A percentile compares a stretch with the other conserved stretches of the same genome.
These are phyloP conservation scores for Hydrolagus colliei DNA, from an alignment of 2,797 vertebrate genomes.

Conservation along the genomic window DNA sequence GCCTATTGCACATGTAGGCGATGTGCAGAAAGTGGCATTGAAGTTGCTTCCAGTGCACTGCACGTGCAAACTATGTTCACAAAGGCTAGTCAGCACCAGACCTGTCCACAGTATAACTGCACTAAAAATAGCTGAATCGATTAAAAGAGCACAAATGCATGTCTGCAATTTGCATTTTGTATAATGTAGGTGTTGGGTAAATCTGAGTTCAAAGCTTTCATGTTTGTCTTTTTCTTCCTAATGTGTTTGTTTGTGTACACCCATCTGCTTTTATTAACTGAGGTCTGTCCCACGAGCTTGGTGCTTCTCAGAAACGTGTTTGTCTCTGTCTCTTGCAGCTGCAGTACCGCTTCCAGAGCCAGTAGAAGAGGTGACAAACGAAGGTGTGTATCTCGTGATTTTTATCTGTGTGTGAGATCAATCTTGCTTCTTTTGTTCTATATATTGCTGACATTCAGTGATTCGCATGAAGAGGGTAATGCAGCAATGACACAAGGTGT, in stretches of 20 bases:
- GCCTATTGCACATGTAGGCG: too few relatives aligned
- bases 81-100: too few relatives aligned
- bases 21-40: too few relatives aligned
- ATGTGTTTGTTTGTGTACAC: neutral
- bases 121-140: neutral
- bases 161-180: neutral
- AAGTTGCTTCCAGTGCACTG: too few relatives aligned
- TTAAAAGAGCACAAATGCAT: neutral
- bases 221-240: too few relatives aligned
- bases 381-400: conserved; percentile 42
- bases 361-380: conserved; percentile 42
- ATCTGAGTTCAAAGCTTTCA: neutral
- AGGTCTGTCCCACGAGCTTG: neutral
- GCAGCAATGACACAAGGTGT: too few relatives aligned
- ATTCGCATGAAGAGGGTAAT: too few relatives aligned
- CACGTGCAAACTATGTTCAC: too few relatives aligned
- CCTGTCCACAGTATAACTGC: too few relatives aligned
- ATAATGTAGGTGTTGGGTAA: neutral
- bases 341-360: conserved; percentile 43
- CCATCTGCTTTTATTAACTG: neutral
- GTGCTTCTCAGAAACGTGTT: neutral
- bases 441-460: too few relatives aligned
- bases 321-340: conserved; percentile 40
- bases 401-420: too few relatives aligned
- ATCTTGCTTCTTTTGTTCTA: too few relatives aligned